These are phyloP conservation scores for Marasmarcha lunaedactyla DNA, from an alignment of 2,888 invertebrate species.

Conservation along the genomic window DNA sequence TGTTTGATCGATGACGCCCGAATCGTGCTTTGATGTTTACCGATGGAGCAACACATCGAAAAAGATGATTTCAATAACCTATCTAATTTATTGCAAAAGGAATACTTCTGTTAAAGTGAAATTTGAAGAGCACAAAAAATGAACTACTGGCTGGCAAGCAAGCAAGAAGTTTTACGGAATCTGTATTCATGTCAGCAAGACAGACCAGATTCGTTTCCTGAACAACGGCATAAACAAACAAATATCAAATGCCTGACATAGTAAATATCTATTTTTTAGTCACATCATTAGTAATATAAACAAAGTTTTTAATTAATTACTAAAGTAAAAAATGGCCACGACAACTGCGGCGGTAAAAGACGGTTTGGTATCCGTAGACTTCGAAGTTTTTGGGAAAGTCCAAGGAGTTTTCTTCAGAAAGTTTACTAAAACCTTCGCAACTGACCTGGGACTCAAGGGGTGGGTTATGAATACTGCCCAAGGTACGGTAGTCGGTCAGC, in stretches of 20 bases:
- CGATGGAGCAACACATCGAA: too few species aligned
- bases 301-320: neutral
- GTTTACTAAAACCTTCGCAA: constrained; percentile 74
- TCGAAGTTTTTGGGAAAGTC: constrained; percentile 73
- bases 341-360: neutral
- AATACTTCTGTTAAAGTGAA: too few species aligned
- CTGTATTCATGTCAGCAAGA: too few species aligned
- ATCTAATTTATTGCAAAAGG: too few species aligned
- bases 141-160: too few species aligned
- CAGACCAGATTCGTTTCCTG: too few species aligned
- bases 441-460: constrained; percentile 73
- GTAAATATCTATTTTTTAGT: constrained; percentile 12
- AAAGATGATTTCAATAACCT: too few species aligned
- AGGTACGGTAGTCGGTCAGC: constrained; percentile 76
- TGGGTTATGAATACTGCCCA: constrained; percentile 81
- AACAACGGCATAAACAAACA: constrained; percentile 24
- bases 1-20: too few species aligned
- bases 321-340: neutral
- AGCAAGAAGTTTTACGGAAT: too few species aligned
- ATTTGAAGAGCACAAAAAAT: too few species aligned
- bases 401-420: constrained; percentile 71
- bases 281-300: neutral
- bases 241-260: constrained; percentile 12
- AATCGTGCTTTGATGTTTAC: too few species aligned
- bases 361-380: constrained; percentile 43